These are phyloP conservation scores for Clusia tigrina DNA, from an alignment of 2,888 invertebrate species.

Conservation along the genomic window DNA sequence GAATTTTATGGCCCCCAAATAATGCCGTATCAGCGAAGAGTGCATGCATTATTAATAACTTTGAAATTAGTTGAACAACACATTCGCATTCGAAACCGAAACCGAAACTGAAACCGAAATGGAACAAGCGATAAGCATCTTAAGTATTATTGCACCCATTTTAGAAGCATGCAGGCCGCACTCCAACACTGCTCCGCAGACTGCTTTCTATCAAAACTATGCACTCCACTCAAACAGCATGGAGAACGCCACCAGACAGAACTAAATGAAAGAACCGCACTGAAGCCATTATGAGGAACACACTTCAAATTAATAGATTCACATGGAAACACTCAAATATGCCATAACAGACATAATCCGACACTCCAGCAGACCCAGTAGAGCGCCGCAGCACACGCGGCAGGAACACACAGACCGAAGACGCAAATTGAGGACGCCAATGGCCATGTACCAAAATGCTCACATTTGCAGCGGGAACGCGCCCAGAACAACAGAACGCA, in stretches of 20 bases:
- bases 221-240: not conserved
- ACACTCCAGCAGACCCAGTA: not conserved
- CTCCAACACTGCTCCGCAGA: not conserved
- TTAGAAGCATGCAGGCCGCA: not conserved
- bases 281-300: not conserved
- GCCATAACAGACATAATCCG: not conserved
- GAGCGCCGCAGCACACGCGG: not conserved
- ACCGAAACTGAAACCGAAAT: too few relatives aligned
- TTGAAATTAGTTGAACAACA: conserved; percentile 6
- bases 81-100: conserved; percentile 2
- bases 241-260: not conserved
- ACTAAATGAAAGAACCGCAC: not conserved
- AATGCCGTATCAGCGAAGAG: not conserved
- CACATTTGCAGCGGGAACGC: not conserved
- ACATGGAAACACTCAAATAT: not conserved
- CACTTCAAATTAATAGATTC: conserved; percentile 21
- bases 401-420: not conserved
- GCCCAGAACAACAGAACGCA: not conserved
- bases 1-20: not conserved
- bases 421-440: not conserved
- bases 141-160: conserved; percentile 17
- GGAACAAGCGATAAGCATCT: conserved; percentile 18
- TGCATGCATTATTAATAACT: conserved; percentile 6
- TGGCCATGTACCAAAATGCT: not conserved
- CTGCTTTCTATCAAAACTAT: conserved; percentile 9